phyloP scores from a whole-genome alignment of 2,113 vertebrate species.

The Gavia stellata region DNA sequence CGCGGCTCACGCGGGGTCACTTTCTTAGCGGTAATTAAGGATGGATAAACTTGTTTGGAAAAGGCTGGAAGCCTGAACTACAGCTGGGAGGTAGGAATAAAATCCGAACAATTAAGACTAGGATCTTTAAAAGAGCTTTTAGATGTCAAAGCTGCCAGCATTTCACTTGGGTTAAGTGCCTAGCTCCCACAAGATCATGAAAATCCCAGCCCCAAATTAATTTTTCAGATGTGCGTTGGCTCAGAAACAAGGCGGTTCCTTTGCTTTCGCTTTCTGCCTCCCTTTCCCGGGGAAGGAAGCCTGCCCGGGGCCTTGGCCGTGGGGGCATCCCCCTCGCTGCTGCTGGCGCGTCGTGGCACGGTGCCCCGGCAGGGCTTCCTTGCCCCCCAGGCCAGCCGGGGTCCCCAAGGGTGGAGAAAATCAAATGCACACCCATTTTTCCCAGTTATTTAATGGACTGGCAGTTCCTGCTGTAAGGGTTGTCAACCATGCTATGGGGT shows the following conservation, averaged over 20 bases:
- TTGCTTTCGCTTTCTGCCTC: neutral
- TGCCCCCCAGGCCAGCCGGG: too few relatives aligned
- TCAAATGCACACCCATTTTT: fast-evolving
- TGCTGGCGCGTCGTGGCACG: fast-evolving
- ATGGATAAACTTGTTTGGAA: constrained; percentile 59
- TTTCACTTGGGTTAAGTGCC: neutral
- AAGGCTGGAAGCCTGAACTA: neutral
- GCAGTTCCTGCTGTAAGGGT: neutral
- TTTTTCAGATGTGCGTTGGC: neutral
- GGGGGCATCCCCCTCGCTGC: neutral
- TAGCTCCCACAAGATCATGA: neutral
- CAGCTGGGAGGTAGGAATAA: neutral
- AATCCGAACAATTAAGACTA: neutral
- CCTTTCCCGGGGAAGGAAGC: neutral
- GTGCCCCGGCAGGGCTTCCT: fast-evolving
- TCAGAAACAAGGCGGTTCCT: neutral
- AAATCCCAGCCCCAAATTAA: neutral
- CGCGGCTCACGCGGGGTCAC: neutral
- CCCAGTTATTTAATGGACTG: fast-evolving
- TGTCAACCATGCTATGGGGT: fast-evolving
- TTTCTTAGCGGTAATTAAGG: constrained; percentile 45
- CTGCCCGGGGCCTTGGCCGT: too few relatives aligned
- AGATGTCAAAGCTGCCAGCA: neutral
- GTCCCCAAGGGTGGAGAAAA: neutral
- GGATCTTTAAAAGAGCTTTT: neutral